Evolutionary conservation across 2,888 invertebrate species (phyloP), one percentile per base, ranked within the genome.

Genomic region (Drosophila flavopinicola): DNA sequence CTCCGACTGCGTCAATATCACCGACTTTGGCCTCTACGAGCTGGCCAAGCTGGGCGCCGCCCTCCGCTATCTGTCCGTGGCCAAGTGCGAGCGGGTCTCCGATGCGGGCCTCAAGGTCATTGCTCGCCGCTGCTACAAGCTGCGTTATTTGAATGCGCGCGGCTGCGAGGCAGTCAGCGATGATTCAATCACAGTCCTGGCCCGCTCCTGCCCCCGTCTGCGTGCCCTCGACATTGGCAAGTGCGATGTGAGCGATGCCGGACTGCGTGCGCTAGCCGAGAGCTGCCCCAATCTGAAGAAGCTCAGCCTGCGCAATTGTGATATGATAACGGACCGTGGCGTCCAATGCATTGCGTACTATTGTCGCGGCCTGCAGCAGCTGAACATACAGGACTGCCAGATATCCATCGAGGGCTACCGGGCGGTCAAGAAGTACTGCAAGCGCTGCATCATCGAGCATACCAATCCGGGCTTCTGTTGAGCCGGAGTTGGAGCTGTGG

Each of bases 91-190:
- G 74, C 95, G 96, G 90, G 96, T 98, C 2, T 96, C 96, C 30
- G 98, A 98, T 89, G 96, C 97, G 0, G 98, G 98, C 0, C 92
- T 98, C 1, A 94, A 96, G 75, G 96, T 97, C 30, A 94, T 98
- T 6, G 97, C 97, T 0, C 93, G 96, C 32, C 94, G 96, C 56
- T 98, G 98, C 74, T 96, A 96, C 90, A 97, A 97, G 90, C 91
- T 98, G 47, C 93, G 96, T 20, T 98, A 98, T 90, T 92, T 98
- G 54, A 98, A 98, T 91, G 96, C 97, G 0, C 93, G 98, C 39
- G 98, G 98, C 6, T 98, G 98, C 88, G 97, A 98, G 75, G 97
- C 97, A 0, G 94, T 98, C 2, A 97, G 97, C n/a, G 98, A 98
- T 89, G 97, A 96, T 87, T 96, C 97, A 6, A 95, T 98, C 72